A percentile compares a stretch with the other conserved stretches of the same genome.
phyloP scores from a whole-genome alignment of 2,888 invertebrate genomes.

The Zaprionus bogoriensis region DNA sequence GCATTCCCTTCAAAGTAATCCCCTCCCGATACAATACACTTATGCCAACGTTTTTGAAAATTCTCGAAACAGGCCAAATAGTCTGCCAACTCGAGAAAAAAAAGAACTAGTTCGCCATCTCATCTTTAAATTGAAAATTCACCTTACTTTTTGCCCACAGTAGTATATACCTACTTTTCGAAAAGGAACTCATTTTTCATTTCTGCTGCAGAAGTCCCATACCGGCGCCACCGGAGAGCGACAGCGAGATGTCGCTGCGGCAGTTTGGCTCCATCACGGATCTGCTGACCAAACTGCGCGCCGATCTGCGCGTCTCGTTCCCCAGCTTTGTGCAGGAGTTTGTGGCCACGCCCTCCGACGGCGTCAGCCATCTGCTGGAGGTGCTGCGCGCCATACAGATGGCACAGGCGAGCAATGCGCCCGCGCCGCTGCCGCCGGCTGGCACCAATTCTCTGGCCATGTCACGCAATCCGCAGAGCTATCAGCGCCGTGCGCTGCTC shows the following conservation, averaged over 20 bases:
- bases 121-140: too few species aligned
- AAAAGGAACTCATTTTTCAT: neutral
- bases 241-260: constrained; percentile 92
- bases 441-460: constrained; percentile 74
- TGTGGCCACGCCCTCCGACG: constrained; percentile 93
- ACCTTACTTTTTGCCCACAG: too few species aligned
- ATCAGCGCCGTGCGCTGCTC: constrained; percentile 89
- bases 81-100: too few species aligned
- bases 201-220: constrained; percentile 86
- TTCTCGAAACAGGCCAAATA: too few species aligned
- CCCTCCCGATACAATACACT: too few species aligned
- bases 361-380: constrained; percentile 92
- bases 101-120: too few species aligned
- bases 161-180: neutral
- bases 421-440: constrained; percentile 58
- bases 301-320: constrained; percentile 93
- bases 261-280: constrained; percentile 95
- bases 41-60: too few species aligned
- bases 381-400: constrained; percentile 93
- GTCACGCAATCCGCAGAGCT: constrained; percentile 86
- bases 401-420: constrained; percentile 87
- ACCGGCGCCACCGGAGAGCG: constrained; percentile 85
- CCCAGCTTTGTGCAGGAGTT: constrained; percentile 97
- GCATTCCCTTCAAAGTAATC: too few species aligned
- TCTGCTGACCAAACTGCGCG: constrained; percentile 91